Base-by-base conservation (phyloP, 2,797 vertebrate genomes). In the Apogon talboti region DNA sequence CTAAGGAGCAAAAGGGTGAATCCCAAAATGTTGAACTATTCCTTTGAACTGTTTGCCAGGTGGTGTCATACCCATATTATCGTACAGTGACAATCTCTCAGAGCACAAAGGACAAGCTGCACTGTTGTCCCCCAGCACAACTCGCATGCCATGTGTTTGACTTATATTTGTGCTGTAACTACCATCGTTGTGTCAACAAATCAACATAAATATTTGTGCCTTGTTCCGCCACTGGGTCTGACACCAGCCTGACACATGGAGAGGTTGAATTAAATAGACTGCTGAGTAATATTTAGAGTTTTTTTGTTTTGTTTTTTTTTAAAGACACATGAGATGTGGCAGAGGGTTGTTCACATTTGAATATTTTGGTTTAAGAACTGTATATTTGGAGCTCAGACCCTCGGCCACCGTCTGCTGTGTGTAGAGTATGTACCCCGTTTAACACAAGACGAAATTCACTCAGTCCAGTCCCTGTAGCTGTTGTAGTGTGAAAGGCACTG, bases 341-440 rank as follows among this genome's bases (percentile, higher is more conserved):
- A 66, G 71, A 65, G 83, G 85, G 79, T 73, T 44, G 47, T 80
- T 89, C 81, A 81, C 75, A 86, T 90, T 90, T 92, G 89, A 92
- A 92, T 92, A 92, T 91, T 92, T 91, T 90, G 83, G 78, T 80
- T 79, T 51, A 24, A 65, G 74, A 89, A 82, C 73, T 92, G 90
- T 92, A 92, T 91, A 92, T 92, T 89, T 92, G 83, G 86, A 89
- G 71, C 58, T 81, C 43, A 30, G 61, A 71, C 81, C 88, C 78
- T 82, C 83, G 12, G 86, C 79, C 75, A 16, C 66, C 13, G 43
- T 40, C 45, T 0, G 33, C 53, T 28, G 53, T 21, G 28, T 70
- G 46, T 46, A 55, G 40, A 21, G 28, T 18, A 4, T 19, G n/a
- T 14, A 11, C 54, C 65, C 52, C 33, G 3, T 33, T 33, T 15